Evolutionary conservation across 2,888 invertebrate species (phyloP).

Genomic region (Crematogaster levior): DNA sequence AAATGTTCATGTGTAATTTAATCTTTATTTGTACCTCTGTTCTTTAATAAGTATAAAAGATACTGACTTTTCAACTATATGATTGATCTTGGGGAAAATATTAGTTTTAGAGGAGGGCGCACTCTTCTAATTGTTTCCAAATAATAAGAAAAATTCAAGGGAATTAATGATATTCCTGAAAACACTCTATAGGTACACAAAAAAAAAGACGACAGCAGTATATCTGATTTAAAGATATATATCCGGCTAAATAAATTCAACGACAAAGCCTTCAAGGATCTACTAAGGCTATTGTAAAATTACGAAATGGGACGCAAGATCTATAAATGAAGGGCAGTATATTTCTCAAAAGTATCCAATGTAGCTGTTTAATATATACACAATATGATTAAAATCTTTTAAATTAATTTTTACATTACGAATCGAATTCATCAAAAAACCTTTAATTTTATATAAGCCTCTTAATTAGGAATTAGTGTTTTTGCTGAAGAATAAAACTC

Average conservation of each 20-base stretch:
- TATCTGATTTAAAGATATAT: constrained; percentile 81
- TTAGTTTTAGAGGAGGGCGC: not conserved
- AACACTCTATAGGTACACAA: constrained; percentile 76
- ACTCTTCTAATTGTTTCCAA: not conserved
- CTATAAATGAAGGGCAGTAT: constrained; percentile 22
- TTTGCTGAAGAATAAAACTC: not conserved
- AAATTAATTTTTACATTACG: not conserved
- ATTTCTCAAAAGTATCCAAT: not conserved
- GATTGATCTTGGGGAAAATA: not conserved
- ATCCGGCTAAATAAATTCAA: constrained; percentile 82
- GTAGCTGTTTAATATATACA: not conserved
- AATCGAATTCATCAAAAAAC: not conserved
- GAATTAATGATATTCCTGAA: not conserved
- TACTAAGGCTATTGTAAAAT: constrained; percentile 81
- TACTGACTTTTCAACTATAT: not conserved
- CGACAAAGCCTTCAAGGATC: constrained; percentile 83
- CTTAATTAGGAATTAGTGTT: constrained; percentile 2
- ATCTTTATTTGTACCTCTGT: too few relatives aligned
- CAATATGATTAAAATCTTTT: not conserved
- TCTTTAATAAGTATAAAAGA: not conserved
- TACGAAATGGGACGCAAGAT: constrained; percentile 77
- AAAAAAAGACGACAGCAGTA: constrained; percentile 74
- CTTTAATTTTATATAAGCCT: not conserved
- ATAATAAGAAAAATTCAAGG: not conserved
- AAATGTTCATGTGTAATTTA: not conserved